A percentile compares a stretch with the other conserved stretches of the same genome.
Evolutionary conservation across 2,113 vertebrate species (phyloP).

Genomic region (Lamprologus lemairii): DNA sequence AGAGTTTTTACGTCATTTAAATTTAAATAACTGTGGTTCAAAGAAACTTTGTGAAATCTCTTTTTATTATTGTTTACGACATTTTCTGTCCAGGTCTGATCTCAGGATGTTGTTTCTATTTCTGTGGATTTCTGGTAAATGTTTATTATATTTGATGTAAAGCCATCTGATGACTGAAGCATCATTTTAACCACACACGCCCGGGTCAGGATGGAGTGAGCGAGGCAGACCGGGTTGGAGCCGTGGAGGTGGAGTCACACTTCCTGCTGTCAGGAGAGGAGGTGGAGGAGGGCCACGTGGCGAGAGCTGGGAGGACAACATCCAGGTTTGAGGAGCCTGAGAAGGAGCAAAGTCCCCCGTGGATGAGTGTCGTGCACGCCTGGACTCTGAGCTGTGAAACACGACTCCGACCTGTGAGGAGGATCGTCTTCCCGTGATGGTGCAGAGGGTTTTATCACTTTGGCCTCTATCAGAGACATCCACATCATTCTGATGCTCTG

Average conservation of each 20-base stretch:
- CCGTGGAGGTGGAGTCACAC: neutral
- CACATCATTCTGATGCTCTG: neutral
- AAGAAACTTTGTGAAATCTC: neutral
- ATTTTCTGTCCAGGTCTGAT: neutral
- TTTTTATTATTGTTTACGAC: rapidly evolving
- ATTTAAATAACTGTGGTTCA: neutral
- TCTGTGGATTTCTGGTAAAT: neutral
- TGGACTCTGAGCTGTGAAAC: neutral
- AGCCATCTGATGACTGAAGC: rapidly evolving
- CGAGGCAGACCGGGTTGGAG: neutral
- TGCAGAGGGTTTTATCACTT: rapidly evolving
- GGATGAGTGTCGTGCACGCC: neutral
- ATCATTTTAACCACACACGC: neutral
- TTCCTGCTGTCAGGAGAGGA: neutral
- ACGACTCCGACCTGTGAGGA: neutral
- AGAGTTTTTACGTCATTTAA: rapidly evolving
- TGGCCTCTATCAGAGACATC: neutral
- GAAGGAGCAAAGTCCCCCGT: neutral
- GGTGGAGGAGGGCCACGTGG: neutral
- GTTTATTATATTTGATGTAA: neutral
- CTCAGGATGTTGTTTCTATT: neutral
- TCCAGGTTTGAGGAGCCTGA: neutral
- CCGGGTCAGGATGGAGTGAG: neutral
- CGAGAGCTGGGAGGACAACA: neutral
- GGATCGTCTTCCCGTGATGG: neutral